phyloP scores from a whole-genome alignment of 37 sponge, comb jelly and placozoan species.

The Beroe forskalii region DNA sequence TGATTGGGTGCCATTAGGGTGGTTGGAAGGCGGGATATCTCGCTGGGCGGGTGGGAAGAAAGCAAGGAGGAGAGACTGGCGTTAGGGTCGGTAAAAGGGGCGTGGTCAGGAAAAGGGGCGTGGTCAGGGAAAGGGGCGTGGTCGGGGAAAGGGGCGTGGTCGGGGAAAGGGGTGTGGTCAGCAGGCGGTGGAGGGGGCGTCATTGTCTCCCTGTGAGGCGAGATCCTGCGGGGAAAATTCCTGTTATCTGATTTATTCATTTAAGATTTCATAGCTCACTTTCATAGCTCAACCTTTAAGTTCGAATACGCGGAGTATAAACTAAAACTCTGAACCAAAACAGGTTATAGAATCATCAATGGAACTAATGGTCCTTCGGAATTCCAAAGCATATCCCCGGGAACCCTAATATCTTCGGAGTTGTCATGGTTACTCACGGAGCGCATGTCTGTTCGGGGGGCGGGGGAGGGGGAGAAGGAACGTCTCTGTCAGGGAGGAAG shows the following conservation, averaged over 20 bases:
- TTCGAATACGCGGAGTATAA: no score
- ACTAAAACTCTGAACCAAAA: no score
- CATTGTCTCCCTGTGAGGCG: background rate
- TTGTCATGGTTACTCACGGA: no score
- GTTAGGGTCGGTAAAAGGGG: background rate
- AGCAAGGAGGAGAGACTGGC: constrained; percentile 39
- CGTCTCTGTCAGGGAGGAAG: constrained; percentile 15
- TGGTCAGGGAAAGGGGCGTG: background rate
- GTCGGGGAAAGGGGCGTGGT: background rate
- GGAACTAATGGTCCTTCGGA: no score
- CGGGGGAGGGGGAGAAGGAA: background rate
- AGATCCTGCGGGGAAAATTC: no score
- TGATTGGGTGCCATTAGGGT: constrained; percentile 37
- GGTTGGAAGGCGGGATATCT: constrained; percentile 20
- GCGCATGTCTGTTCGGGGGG: background rate
- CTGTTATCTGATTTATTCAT: no score
- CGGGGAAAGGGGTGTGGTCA: background rate
- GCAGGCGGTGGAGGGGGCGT: background rate
- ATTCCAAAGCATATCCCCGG: no score
- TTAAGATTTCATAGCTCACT: no score
- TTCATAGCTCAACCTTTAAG: no score
- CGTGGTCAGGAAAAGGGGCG: background rate
- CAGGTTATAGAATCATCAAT: no score
- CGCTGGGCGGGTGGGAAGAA: constrained; percentile 35
- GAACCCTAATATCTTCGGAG: no score